phyloP scores from a whole-genome alignment of 2,888 invertebrate genomes.

The Choreutis nemorana region DNA sequence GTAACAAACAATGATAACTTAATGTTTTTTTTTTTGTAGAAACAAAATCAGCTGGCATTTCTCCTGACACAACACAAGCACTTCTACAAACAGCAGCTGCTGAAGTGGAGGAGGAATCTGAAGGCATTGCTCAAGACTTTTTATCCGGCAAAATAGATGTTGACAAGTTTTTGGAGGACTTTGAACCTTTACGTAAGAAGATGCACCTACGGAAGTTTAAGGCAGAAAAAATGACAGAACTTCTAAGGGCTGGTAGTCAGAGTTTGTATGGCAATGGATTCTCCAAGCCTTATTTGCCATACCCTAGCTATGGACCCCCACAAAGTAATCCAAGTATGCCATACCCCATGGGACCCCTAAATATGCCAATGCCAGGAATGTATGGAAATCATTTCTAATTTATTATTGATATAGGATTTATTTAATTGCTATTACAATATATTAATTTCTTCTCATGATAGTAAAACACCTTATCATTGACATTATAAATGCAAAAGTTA shows the following conservation, averaged over 20 bases:
- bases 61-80: conserved; percentile 86
- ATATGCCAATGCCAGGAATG: conserved; percentile 80
- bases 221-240: conserved; percentile 89
- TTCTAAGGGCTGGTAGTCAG: conserved; percentile 57
- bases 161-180: conserved; percentile 88
- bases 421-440: neutral
- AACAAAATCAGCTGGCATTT: conserved; percentile 77
- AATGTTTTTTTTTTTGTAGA: conserved; percentile 64
- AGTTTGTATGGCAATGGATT: conserved; percentile 43
- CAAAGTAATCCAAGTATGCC: conserved; percentile 68
- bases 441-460: too few species aligned
- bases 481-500: too few species aligned
- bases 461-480: too few species aligned
- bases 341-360: conserved; percentile 75
- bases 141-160: conserved; percentile 74
- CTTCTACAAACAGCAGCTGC: conserved; percentile 91
- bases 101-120: conserved; percentile 93
- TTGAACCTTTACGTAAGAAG: conserved; percentile 72
- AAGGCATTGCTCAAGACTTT: conserved; percentile 82
- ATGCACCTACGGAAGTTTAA: conserved; percentile 81
- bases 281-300: conserved; percentile 47
- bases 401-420: conserved; percentile 1
- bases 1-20: too few species aligned
- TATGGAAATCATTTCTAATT: conserved; percentile 51
- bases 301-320: conserved; percentile 40